phyloP scores from a whole-genome alignment of 1,140 invertebrate genomes.

The Bradynema listronoti region DNA sequence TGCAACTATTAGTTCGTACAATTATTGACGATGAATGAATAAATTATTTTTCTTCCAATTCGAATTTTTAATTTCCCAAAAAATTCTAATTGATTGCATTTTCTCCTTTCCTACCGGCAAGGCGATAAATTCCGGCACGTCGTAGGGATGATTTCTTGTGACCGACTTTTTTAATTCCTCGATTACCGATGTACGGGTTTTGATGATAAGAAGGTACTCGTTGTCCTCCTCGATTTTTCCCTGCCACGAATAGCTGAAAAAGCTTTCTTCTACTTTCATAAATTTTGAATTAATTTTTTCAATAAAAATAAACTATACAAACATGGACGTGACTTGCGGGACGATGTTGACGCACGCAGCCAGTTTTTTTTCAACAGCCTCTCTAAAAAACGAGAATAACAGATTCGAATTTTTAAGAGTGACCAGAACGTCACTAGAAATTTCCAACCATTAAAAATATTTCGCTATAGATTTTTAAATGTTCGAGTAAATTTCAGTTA shows the following conservation, averaged over 20 bases:
- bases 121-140: constrained; percentile 33
- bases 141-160: constrained; percentile 30
- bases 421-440: too few species aligned
- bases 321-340: constrained; percentile 29
- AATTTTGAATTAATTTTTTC: constrained; percentile 8
- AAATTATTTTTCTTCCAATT: constrained; percentile 3
- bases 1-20: not conserved
- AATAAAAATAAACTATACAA: constrained; percentile 11
- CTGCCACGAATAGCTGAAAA: constrained; percentile 35
- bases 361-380: constrained; percentile 28
- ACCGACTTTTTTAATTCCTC: constrained; percentile 24
- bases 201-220: constrained; percentile 36
- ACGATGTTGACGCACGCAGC: constrained; percentile 38
- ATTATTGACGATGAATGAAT: not conserved
- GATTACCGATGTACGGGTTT: constrained; percentile 25
- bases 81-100: constrained; percentile 9
- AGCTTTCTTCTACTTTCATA: too few species aligned
- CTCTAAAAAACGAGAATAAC: constrained; percentile 20
- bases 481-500: not conserved
- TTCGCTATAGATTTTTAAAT: too few species aligned
- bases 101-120: constrained; percentile 22
- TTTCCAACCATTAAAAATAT: too few species aligned
- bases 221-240: constrained; percentile 31
- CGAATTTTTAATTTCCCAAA: not conserved
- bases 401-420: not conserved